phyloP scores from a whole-genome alignment of 2,113 vertebrate genomes.

The Taurulus bubalis region DNA sequence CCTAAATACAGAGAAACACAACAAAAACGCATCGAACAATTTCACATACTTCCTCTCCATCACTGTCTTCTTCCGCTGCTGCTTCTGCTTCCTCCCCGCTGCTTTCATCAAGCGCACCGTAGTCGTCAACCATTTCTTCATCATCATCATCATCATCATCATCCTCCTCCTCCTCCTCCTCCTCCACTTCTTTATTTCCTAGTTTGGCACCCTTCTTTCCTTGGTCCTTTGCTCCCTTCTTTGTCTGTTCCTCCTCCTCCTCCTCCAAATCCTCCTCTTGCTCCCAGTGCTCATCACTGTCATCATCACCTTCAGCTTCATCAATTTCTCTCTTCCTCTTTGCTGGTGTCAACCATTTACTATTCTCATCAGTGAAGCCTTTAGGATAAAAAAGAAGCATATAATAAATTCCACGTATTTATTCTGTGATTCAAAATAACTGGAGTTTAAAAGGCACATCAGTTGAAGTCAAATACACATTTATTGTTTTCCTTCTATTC shows the following conservation, averaged over 20 bases:
- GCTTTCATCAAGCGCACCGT: slow-evolving; percentile 83
- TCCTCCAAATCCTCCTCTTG: slow-evolving; percentile 76
- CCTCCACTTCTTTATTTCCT: slow-evolving; percentile 26
- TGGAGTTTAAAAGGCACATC: neutral
- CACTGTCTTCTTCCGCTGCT: slow-evolving; percentile 70
- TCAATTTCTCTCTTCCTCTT: slow-evolving; percentile 82
- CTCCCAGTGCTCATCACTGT: slow-evolving; percentile 83
- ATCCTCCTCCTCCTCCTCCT: slow-evolving; percentile 15
- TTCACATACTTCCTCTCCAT: slow-evolving; percentile 80
- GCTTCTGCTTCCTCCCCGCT: slow-evolving; percentile 63
- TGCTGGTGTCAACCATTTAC: slow-evolving; percentile 84
- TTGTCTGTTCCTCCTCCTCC: neutral
- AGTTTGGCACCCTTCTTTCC: slow-evolving; percentile 56
- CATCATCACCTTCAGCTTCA: slow-evolving; percentile 73
- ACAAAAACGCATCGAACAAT: neutral
- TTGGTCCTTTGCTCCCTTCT: slow-evolving; percentile 51
- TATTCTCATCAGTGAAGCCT: slow-evolving; percentile 88
- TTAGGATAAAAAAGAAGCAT: neutral
- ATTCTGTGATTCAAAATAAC: neutral
- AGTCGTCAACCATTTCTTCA: slow-evolving; percentile 91
- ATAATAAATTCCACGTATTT: neutral
- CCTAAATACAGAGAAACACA: neutral
- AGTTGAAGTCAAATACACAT: neutral
- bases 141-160: slow-evolving; percentile 82
- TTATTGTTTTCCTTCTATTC: too few species aligned